A percentile compares a stretch with the other conserved stretches of the same genome.
These are phyloP conservation scores for Cyrtorhinus lividipennis DNA, from an alignment of 1,140 invertebrate genomes.

Conservation along the genomic window DNA sequence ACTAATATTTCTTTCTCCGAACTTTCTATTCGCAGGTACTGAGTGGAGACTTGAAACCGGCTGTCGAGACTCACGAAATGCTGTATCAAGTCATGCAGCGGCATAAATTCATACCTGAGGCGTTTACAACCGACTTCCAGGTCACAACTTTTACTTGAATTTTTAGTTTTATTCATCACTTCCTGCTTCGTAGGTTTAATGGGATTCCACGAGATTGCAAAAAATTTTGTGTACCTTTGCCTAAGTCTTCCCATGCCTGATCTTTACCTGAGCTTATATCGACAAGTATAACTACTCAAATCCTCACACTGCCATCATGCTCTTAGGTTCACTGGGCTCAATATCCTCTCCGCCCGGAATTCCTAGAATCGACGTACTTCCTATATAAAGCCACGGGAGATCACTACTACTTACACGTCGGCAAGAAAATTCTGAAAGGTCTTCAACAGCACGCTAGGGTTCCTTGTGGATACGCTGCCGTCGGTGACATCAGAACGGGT, in stretches of 20 bases:
- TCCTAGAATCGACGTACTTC: constrained; percentile 96
- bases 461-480: constrained; percentile 91
- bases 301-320: too few species aligned
- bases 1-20: too few species aligned
- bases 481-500: constrained; percentile 86
- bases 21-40: constrained; percentile 47
- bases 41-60: constrained; percentile 87
- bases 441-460: constrained; percentile 81
- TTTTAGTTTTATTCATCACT: too few species aligned
- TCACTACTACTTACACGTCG: constrained; percentile 88
- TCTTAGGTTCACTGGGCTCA: constrained; percentile 94
- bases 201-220: too few species aligned
- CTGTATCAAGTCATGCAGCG: constrained; percentile 91
- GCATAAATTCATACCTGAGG: constrained; percentile 96
- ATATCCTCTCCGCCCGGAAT: constrained; percentile 91
- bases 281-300: too few species aligned
- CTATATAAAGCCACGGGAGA: constrained; percentile 88
- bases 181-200: too few species aligned
- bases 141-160: constrained; percentile 29
- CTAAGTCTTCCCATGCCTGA: too few species aligned
- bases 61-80: constrained; percentile 95
- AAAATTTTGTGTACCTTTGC: too few species aligned
- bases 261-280: too few species aligned
- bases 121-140: constrained; percentile 88
- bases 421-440: constrained; percentile 76